Evolutionary conservation across 2,888 invertebrate genomes (phyloP), one percentile per base, ranked within the genome.

Genomic region (Parnassius glacialis): DNA sequence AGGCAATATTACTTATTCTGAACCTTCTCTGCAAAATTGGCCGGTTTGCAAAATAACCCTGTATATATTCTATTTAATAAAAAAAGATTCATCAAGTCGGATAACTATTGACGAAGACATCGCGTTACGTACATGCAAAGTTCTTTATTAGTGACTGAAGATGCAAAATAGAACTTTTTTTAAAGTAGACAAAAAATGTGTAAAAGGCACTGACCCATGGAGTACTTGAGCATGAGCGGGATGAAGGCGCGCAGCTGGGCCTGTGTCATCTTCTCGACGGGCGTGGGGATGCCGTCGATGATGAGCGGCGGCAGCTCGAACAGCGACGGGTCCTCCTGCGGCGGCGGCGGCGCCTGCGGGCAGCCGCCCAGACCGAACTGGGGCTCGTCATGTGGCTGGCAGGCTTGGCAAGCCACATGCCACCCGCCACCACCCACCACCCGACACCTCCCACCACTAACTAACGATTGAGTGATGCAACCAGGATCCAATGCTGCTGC

Each of bases 231-330:
- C 98, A 99, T 99, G 74, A 99, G 94, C 67, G 98, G 98, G 76
- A 99, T 99, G 88, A 99, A 99, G 64, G 98, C 98, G 75, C 99
- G 90, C 65, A 99, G 92, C 89, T 99, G 98, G 60, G 98, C 98
- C 92, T 98, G 98, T 50, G 98, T 99, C 99, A 99, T 99, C 93
- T 99, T 99, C 92, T 99, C 98, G 0, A 99, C 98, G 13, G 98
- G 98, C 65, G 98, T 99, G 68, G 98, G 98, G 83, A 98, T 99
- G 68, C 98, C 98, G 90, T 99, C 98, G 77, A 99, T 97, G 76
- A 98, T 97, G 69, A 99, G 93, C 53, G 98, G 98, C 67, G 99
- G 99, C 84, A 99, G 92, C 92, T 98, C 98, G 88, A 98, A 98
- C 62, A 98, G 93, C 69, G 97, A 95, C 5, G 98, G 97, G 92